Percentiles rank a stretch among this genome's conserved stretches.
phyloP scores from a whole-genome alignment of 2,797 vertebrate genomes.

The Emys orbicularis region DNA sequence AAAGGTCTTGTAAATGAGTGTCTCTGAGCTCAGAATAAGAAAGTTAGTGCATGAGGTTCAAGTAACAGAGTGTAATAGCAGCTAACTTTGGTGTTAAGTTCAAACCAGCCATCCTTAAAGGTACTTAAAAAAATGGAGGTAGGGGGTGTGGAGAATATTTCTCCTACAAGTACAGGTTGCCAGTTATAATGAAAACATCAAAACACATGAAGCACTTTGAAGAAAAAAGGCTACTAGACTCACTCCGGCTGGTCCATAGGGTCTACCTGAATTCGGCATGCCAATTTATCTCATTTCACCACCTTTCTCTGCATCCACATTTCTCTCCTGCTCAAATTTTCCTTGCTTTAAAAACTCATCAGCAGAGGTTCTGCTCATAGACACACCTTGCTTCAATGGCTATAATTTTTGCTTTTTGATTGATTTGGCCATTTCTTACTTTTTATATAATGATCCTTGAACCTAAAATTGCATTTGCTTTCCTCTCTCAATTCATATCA shows the following conservation, averaged over 20 bases:
- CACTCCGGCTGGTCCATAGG: not conserved
- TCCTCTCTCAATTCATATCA: not conserved
- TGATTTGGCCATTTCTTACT: not conserved
- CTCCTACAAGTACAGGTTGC: not conserved
- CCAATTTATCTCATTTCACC: not conserved
- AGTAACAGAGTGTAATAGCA: not conserved
- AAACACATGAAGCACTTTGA: not conserved
- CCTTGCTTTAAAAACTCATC: not conserved
- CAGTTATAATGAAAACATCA: not conserved
- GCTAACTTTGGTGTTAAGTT: not conserved
- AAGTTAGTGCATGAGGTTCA: not conserved
- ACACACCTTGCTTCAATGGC: not conserved
- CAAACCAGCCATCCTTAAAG: not conserved
- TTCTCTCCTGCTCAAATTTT: not conserved
- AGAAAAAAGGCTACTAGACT: not conserved
- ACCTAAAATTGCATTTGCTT: not conserved
- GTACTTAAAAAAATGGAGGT: not conserved
- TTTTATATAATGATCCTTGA: not conserved
- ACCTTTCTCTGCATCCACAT: not conserved
- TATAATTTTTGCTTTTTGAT: not conserved
- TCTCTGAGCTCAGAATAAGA: not conserved
- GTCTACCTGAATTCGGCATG: not conserved
- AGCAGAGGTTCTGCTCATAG: not conserved
- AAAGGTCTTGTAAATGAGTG: not conserved
- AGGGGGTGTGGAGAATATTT: not conserved